Evolutionary conservation across 2,113 vertebrate species (phyloP).

Genomic region (Pelusios castaneus): DNA sequence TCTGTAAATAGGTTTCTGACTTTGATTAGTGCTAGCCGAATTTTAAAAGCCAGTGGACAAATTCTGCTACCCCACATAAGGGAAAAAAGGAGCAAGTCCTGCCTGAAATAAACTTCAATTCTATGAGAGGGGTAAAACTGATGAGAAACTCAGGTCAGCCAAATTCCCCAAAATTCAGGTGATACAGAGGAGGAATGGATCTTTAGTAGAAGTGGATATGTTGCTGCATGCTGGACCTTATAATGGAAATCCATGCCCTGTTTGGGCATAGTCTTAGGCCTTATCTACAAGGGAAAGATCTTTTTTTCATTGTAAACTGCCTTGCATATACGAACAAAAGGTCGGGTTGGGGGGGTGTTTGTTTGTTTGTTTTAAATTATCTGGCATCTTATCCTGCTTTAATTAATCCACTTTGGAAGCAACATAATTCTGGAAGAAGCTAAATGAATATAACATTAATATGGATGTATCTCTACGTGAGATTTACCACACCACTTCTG

Average conservation of each 20-base stretch:
- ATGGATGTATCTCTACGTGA: too few relatives aligned
- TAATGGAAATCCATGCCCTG: accelerated
- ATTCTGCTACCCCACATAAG: neutral
- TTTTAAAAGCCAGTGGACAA: neutral
- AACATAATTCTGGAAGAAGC: neutral
- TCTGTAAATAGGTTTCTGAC: too few relatives aligned
- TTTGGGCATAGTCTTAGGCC: neutral
- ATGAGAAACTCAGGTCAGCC: neutral
- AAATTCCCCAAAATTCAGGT: neutral
- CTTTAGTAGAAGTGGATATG: neutral
- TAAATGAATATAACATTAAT: neutral
- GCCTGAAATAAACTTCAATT: accelerated
- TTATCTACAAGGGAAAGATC: neutral
- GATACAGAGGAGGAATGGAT: neutral
- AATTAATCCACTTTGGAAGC: neutral
- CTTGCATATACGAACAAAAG: neutral
- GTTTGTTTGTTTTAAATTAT: neutral
- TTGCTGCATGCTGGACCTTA: neutral
- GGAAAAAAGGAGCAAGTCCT: neutral
- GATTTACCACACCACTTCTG: neutral
- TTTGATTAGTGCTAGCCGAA: too few relatives aligned
- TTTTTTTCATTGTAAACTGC: neutral
- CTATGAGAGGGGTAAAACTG: neutral
- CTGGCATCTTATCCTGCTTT: neutral
- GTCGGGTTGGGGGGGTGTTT: too few relatives aligned